Percentiles rank a stretch among this genome's conserved stretches.
These are phyloP conservation scores for Metaphire vulgaris DNA, from an alignment of 1,140 invertebrate species.

Conservation along the genomic window DNA sequence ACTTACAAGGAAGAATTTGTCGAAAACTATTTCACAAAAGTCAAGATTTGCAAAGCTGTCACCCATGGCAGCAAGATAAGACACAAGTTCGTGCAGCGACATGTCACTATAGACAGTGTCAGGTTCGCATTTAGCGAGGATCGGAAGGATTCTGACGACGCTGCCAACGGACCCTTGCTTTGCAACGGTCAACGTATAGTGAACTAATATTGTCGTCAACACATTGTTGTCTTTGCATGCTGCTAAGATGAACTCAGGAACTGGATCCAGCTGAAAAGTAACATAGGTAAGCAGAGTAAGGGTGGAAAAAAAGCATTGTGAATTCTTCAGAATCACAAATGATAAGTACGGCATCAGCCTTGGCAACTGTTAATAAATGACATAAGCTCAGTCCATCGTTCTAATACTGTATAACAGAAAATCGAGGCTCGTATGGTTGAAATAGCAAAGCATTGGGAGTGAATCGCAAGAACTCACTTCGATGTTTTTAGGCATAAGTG, in stretches of 20 bases:
- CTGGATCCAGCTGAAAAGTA: conserved; percentile 22
- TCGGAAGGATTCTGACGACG: conserved; percentile 77
- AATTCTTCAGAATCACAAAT: too few species aligned
- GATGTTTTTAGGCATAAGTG: conserved; percentile 75
- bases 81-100: conserved; percentile 82
- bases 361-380: too few species aligned
- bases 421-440: too few species aligned
- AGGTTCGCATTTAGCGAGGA: conserved; percentile 80
- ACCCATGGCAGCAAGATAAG: conserved; percentile 74
- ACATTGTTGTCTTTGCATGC: conserved; percentile 68
- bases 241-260: conserved; percentile 19
- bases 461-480: too few species aligned
- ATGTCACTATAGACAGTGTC: conserved; percentile 90
- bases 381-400: too few species aligned
- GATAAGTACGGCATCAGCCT: too few species aligned
- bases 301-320: too few species aligned
- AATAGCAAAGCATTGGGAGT: too few species aligned
- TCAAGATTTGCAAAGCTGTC: conserved; percentile 90
- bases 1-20: conserved; percentile 81
- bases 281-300: too few species aligned
- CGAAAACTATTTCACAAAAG: conserved; percentile 90
- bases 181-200: conserved; percentile 73
- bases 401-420: too few species aligned
- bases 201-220: conserved; percentile 86
- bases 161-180: conserved; percentile 69